These are phyloP conservation scores for Meloidogyne exigua DNA, from an alignment of 1,140 invertebrate species.

Conservation along the genomic window DNA sequence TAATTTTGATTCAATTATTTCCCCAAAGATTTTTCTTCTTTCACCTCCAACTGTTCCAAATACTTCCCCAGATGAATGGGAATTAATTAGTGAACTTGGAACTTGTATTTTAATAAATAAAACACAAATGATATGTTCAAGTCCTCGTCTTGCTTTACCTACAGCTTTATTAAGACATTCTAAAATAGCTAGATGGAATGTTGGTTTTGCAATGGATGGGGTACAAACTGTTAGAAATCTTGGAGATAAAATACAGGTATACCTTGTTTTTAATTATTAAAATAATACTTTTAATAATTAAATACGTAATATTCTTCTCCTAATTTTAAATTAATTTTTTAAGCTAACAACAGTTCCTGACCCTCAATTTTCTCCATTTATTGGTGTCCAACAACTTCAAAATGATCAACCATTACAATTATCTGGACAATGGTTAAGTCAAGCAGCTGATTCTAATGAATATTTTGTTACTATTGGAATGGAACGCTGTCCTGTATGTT, in stretches of 20 bases:
- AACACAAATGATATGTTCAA: slow-evolving; percentile 89
- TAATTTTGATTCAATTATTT: slow-evolving; percentile 53
- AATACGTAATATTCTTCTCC: too few relatives aligned
- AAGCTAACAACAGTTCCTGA: slow-evolving; percentile 85
- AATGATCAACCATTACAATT: slow-evolving; percentile 93
- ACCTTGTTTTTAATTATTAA: too few relatives aligned
- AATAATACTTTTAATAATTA: too few relatives aligned
- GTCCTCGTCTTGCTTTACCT: slow-evolving; percentile 74
- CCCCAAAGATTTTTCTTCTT: slow-evolving; percentile 50
- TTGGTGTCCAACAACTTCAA: slow-evolving; percentile 72
- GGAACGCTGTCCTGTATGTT: background rate
- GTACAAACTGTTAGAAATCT: slow-evolving; percentile 83
- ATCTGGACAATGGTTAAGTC: slow-evolving; percentile 69
- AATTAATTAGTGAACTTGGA: slow-evolving; percentile 51
- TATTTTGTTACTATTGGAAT: slow-evolving; percentile 43
- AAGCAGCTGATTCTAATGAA: slow-evolving; percentile 51
- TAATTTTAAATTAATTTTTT: slow-evolving; percentile 65
- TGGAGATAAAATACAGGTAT: slow-evolving; percentile 77
- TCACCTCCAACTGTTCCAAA: slow-evolving; percentile 29
- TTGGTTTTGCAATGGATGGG: slow-evolving; percentile 90
- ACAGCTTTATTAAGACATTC: slow-evolving; percentile 30
- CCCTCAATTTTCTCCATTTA: slow-evolving; percentile 84
- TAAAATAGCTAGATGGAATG: slow-evolving; percentile 39
- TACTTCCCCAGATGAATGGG: slow-evolving; percentile 26
- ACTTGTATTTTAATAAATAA: slow-evolving; percentile 79